phyloP scores from a whole-genome alignment of 2,888 invertebrate species.

The Drosophila emarginata region DNA sequence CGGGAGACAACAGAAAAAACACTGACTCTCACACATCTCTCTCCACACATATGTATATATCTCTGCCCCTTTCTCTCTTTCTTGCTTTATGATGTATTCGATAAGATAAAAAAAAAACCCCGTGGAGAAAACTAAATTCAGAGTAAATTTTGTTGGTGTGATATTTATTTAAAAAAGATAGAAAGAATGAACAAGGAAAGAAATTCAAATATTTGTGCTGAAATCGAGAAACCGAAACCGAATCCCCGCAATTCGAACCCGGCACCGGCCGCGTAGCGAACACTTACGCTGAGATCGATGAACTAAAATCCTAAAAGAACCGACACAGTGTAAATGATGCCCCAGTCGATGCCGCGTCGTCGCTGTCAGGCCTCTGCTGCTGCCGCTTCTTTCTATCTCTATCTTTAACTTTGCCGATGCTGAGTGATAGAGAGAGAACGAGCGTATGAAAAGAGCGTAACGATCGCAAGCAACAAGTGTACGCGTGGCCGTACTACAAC shows the following conservation, averaged over 20 bases:
- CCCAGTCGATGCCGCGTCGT: conserved; percentile 15
- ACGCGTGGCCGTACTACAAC: conserved; percentile 58
- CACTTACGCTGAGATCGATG: conserved; percentile 82
- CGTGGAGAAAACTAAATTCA: conserved; percentile 13
- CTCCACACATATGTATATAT: not conserved
- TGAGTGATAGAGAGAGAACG: conserved; percentile 15
- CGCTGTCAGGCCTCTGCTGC: conserved; percentile 21
- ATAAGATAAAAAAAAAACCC: conserved; percentile 16
- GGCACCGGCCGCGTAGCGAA: conserved; percentile 65
- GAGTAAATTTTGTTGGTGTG: not conserved
- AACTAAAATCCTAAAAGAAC: conserved; percentile 79
- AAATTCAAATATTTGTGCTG: conserved; percentile 11
- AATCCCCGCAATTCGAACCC: conserved; percentile 11
- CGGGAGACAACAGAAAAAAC: not conserved
- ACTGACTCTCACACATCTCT: not conserved
- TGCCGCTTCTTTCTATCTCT: conserved; percentile 20
- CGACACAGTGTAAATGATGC: conserved; percentile 61
- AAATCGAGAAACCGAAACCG: conserved; percentile 13
- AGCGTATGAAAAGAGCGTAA: not conserved
- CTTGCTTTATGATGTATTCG: conserved; percentile 12
- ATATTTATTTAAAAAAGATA: conserved; percentile 12
- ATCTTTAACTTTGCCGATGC: conserved; percentile 21
- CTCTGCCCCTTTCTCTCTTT: conserved; percentile 1
- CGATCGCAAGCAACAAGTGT: conserved; percentile 56
- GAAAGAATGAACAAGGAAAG: conserved; percentile 5